These are phyloP conservation scores for Agriotes lineatus DNA, from an alignment of 2,888 invertebrate genomes.

Conservation along the genomic window DNA sequence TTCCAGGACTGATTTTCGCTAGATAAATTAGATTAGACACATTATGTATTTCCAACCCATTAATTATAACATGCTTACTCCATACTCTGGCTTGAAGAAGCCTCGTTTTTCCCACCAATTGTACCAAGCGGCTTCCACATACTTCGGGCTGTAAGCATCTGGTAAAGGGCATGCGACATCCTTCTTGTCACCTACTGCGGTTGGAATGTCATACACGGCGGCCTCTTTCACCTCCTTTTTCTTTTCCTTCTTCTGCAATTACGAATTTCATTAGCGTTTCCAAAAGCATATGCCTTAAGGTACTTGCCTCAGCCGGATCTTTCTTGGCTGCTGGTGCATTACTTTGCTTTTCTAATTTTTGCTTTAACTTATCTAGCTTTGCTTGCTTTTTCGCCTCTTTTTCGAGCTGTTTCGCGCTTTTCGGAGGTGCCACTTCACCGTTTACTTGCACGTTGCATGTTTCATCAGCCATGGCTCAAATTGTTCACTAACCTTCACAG, in stretches of 20 bases:
- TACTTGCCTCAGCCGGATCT: conserved; percentile 76
- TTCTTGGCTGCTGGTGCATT: conserved; percentile 73
- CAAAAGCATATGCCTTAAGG: background rate
- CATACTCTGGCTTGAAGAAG: conserved; percentile 98
- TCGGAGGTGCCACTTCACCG: conserved; percentile 74
- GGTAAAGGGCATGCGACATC: conserved; percentile 85
- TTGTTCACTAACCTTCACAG: conserved; percentile 2
- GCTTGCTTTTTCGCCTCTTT: conserved; percentile 97
- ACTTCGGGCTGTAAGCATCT: conserved; percentile 94
- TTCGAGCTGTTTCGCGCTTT: conserved; percentile 91
- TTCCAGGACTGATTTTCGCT: conserved; percentile 79
- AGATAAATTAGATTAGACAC: too few species aligned
- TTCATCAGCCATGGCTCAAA: conserved; percentile 55
- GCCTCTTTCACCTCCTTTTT: conserved; percentile 81
- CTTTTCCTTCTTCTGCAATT: conserved; percentile 80
- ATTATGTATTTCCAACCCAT: too few species aligned
- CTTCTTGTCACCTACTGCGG: conserved; percentile 90
- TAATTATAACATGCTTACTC: too few species aligned
- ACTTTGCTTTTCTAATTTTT: conserved; percentile 87
- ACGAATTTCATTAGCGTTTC: conserved; percentile 52
- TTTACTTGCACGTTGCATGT: conserved; percentile 56
- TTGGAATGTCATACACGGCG: conserved; percentile 80
- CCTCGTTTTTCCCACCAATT: conserved; percentile 98
- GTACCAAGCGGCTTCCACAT: conserved; percentile 99
- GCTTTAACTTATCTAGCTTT: conserved; percentile 94